Base-by-base conservation (phyloP, 2,888 invertebrate genomes). In the Drosophila longiperda region DNA sequence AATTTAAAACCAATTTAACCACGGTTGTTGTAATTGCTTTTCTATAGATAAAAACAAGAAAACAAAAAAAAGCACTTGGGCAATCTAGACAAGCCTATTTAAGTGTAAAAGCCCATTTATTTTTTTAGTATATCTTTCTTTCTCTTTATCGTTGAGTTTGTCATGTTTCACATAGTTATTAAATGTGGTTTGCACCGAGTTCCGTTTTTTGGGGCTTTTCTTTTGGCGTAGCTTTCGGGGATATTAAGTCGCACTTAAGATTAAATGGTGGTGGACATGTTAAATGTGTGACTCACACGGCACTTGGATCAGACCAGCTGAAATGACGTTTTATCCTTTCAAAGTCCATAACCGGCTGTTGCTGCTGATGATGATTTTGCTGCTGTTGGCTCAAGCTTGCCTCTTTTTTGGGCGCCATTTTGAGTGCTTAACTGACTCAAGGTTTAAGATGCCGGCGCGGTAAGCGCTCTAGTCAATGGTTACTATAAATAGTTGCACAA, bases 281-380 rank as follows among this genome's bases (percentile, higher is more conserved):
- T 60, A 23, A 72, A 64, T 49, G 3, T 12, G 36, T 77, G 80
- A 92, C 92, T 92, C 90, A 92, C 92, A 91, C 92, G 81, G 92
- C 89, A 88, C 88, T 91, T 67, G 92, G 83, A 80, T 91, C 91
- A 58, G 92, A 92, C 92, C 92, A 92, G 76, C 92, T 92, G 73
- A 92, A 92, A 70, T 92, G 92, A 29, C 91, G 91, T 69, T 91
- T 91, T 55, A 92, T 89, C 79, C 89, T 91, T 74, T 92, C 92
- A 20, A 90, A 86, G 76, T 92, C 92, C 81, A 92, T 75, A 34
- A 73, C 82, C 32, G 82, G 85, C 68, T 71, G 85, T 20, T 71
- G 82, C 9, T 80, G 77, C 15, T 80, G 83, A 34, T 68, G 70
- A 7, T 67, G 65, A 8, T 62, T 78, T 32, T 66, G 73, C 4